A percentile compares a stretch with the other conserved stretches of the same genome.
Evolutionary conservation across 2,888 invertebrate genomes (phyloP).

Genomic region (Melanophora roralis): DNA sequence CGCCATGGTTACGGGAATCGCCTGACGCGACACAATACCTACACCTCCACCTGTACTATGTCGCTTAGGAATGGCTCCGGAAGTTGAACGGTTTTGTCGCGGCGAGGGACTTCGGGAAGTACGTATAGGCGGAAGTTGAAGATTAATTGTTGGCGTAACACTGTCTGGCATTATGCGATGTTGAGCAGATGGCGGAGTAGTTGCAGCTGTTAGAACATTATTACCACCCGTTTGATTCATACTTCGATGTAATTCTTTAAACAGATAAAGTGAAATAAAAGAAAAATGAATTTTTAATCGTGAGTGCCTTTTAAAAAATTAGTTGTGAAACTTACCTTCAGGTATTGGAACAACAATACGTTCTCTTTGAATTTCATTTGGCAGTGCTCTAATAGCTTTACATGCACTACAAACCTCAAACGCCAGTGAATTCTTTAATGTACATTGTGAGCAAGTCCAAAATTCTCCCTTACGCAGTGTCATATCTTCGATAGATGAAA

Average conservation of each 20-base stretch:
- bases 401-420: constrained; percentile 85
- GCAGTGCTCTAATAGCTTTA: constrained; percentile 79
- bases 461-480: constrained; percentile 85
- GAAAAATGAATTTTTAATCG: neutral
- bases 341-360: constrained; percentile 54
- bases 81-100: constrained; percentile 75
- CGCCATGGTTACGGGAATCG: constrained; percentile 26
- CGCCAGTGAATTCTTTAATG: constrained; percentile 86
- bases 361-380: constrained; percentile 59
- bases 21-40: constrained; percentile 35
- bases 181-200: constrained; percentile 37
- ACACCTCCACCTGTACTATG: constrained; percentile 70
- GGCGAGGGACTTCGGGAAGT: constrained; percentile 79
- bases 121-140: constrained; percentile 69
- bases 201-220: constrained; percentile 44
- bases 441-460: constrained; percentile 89
- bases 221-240: constrained; percentile 39
- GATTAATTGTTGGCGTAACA: constrained; percentile 62
- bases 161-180: constrained; percentile 37
- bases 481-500: constrained; percentile 82
- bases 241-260: constrained; percentile 46
- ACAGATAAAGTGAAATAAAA: neutral
- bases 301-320: no score
- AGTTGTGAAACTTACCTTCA: no score
- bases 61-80: constrained; percentile 75